These are phyloP conservation scores for Drosophila takahashii DNA, from an alignment of 1,140 invertebrate genomes.

Conservation along the genomic window DNA sequence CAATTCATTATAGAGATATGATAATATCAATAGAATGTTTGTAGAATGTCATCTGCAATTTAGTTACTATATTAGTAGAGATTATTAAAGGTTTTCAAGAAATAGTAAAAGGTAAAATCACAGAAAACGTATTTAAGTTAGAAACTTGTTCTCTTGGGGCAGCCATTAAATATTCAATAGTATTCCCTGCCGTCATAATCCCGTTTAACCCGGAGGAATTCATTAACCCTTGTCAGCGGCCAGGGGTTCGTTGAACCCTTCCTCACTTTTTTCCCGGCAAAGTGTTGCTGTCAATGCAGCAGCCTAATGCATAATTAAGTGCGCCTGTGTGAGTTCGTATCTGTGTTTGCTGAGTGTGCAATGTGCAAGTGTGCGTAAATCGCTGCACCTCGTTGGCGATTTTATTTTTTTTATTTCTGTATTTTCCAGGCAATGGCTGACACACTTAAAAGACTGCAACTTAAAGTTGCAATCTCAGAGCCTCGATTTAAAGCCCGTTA, in stretches of 20 bases:
- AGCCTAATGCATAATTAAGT: conserved; percentile 82
- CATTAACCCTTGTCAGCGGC: conserved; percentile 7
- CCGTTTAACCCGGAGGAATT: conserved; percentile 6
- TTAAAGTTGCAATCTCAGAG: conserved; percentile 58
- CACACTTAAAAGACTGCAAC: conserved; percentile 42
- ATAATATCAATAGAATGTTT: background rate
- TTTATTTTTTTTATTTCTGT: no score
- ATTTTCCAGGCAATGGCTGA: conserved; percentile 38
- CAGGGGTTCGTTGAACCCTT: conserved; percentile 59
- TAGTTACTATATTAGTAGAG: no score
- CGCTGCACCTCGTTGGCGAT: conserved; percentile 27
- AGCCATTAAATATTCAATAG: background rate
- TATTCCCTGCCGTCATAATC: conserved; percentile 18
- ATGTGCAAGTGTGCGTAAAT: conserved; percentile 71
- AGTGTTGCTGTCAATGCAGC: conserved; percentile 62
- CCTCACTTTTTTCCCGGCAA: background rate
- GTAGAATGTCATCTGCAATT: no score
- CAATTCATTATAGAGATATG: background rate
- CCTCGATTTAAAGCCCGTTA: conserved; percentile 54
- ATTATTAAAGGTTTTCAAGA: no score
- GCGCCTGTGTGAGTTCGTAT: conserved; percentile 34
- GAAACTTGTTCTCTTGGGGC: background rate
- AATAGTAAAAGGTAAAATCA: no score
- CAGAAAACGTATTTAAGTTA: background rate
- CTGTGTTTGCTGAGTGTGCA: conserved; percentile 28